Evolutionary conservation across 2,888 invertebrate genomes (phyloP), one percentile per base, ranked within the genome.

Genomic region (Melanotus villosus): DNA sequence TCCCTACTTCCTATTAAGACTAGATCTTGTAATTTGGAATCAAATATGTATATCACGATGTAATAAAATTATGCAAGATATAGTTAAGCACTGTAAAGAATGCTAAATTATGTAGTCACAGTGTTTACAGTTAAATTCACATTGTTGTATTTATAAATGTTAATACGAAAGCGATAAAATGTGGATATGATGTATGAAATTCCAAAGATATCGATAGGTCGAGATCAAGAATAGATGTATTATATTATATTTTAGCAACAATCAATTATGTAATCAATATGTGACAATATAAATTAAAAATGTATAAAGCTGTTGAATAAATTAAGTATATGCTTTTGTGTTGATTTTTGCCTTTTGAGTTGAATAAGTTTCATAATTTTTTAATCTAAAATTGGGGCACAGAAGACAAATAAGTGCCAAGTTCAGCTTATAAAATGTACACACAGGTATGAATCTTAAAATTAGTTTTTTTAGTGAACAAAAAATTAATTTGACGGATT

Each of bases 221-320:
- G 45, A 41, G 58, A 64, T 47, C 21, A 59, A 64, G 47, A 54
- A 58, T 69, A 69, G 69, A 59, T 69, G 69, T 69, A 65, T 60
- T 60, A 64, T 68, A 63, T 70, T 73, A 73, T 74, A 75, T 75
- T 76, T 75, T 76, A 77, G 76, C 76, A 76, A 74, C 72, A 73
- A 64, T 67, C 65, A 63, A 58, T 65, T 66, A 50, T 80, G 80
- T 82, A 82, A 83, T 82, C 81, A 82, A 77, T 81, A 80, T 82
- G 80, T 82, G 83, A 83, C 83, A 83, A 83, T 83, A 83, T 81
- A 79, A 79, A 80, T 69, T 71, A 78, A 72, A 73, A 73, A 62
- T 71, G 76, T 75, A 74, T 77, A 77, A 80, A 78, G 78, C 78
- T 80, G 80, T 81, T 81, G 79, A 78, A 79, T 80, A 77, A 79